Conservation (phyloP, 2,888 invertebrate genomes). For the Rhagium mordax region DNA sequence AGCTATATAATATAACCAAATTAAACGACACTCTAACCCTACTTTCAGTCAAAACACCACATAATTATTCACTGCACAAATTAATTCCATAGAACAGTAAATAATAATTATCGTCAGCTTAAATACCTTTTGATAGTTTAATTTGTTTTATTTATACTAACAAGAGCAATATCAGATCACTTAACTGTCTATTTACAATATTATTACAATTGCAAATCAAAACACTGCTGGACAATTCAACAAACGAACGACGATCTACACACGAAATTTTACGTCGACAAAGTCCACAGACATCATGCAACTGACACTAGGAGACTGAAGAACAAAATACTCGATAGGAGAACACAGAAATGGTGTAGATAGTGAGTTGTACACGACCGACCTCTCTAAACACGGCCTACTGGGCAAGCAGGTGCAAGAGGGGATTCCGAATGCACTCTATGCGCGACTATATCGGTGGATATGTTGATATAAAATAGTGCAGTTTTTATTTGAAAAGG, state of each 20-base stretch:
- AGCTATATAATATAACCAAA: constrained; percentile 1
- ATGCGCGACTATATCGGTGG: constrained; percentile 1
- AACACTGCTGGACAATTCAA: background rate
- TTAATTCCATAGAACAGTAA: background rate
- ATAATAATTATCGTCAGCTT: background rate
- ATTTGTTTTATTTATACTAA: too few species aligned
- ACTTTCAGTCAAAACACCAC: constrained; percentile 3
- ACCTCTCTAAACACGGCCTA: constrained; percentile 32
- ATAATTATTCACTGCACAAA: constrained; percentile 17
- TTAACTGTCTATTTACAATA: too few species aligned
- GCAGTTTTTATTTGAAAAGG: constrained; percentile 14
- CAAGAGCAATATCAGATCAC: too few species aligned
- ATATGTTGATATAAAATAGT: constrained; percentile 3
- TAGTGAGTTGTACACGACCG: constrained; percentile 28
- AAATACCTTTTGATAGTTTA: background rate
- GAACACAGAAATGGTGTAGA: constrained; percentile 30
- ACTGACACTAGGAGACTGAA: constrained; percentile 30
- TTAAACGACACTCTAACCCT: constrained; percentile 2
- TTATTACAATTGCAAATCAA: constrained; percentile 1
- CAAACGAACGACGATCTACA: background rate
- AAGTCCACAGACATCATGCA: background rate
- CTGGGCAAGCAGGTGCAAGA: constrained; percentile 35
- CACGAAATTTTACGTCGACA: constrained; percentile 26
- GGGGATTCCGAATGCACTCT: constrained; percentile 30
- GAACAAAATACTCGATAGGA: constrained; percentile 24